Base-by-base conservation (phyloP, 2,888 invertebrate species). In the Mesorhabditis belari region DNA sequence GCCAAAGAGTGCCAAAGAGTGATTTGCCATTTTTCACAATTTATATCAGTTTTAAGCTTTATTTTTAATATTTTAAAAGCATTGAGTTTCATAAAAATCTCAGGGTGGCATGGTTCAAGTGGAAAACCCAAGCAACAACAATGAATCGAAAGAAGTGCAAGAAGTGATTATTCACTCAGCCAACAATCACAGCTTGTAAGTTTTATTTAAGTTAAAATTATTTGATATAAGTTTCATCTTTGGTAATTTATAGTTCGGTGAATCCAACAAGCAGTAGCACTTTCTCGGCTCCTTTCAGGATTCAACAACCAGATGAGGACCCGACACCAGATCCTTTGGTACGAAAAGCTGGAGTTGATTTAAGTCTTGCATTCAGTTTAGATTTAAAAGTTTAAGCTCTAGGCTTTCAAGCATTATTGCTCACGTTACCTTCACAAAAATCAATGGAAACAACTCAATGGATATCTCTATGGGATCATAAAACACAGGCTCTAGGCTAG, bases 401-500 rank as follows among this genome's bases (percentile, higher is more conserved):
- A 23, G 76, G 77, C 5, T 72, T 75, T 59, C 77, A 81, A 61
- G 76, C 77, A 4, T 57, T 81, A 5, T 55, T 81, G 57, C 62
- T 80, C 5, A 74, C 75, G 5, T 61, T 80, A 3, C 80, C 80
- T 2, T 61, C 68, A 4, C 55, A 66, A 3, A 65, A 69, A 56
- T 58, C 52, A 5, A 59, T 80, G 44, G 67, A 66, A 27, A 66
- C 69, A 21, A 55, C 77, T 12, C 67, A 75, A 56, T 80, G 80
- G 80, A 61, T 81, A 5, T 73, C 79, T 0, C 58, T 80, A 5
- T 64, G 72, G 55, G 77, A 81, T 49, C 80, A 80, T 64, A 73
- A 68, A 23, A 53, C 12, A 17, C 44, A 35, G 44, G 44, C n/a
- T 35, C 44, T 35, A 35, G 44, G 2, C 23, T 24, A 17, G 9